Base-by-base conservation (phyloP, 2,113 vertebrate species). In the Rousettus leschenaultii region DNA sequence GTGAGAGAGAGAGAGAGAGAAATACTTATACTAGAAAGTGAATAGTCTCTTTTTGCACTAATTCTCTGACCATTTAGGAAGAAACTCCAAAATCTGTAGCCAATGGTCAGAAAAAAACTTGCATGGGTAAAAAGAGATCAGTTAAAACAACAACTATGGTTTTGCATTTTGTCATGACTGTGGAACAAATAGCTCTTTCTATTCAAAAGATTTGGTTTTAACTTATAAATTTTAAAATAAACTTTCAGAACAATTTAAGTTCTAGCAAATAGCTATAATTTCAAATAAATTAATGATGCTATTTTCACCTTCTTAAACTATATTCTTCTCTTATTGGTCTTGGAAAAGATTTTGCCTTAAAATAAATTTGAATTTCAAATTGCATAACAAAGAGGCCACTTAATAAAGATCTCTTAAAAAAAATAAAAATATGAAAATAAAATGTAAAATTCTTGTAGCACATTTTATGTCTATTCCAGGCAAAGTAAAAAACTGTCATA, bases 361-460 rank as follows among this genome's bases (percentile, higher is more conserved):
- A 95, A 28, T 48, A 87, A 19, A 26, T 51, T 55, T 92, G 35
- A 95, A 65, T 86, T 86, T 95, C 89, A 94, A 91, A 82, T 68
- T 38, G 21, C 33, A 94, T 43, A 43, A 86, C n/a, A 95, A 94
- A 90, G 43, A 12, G 53, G 10, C 1, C 19, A 87, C 38, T 83
- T 65, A 73, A 79, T 65, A 89, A 38, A 88, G 19, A 89, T 65
- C n/a, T 48, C 28, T 61, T 89, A 45, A 13, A 51, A 84, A 87
- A 89, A 83, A 68, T 30, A 26, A 57, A 92, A 57, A 59, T 59
- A 77, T 22, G 13, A 10, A 63, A 92, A 51, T 75, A 51, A 95
- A 91, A 77, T 43, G 74, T 85, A 16, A 48, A 94, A 92, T n/a
- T 91, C 8, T 86, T 92, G 2, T 38, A 92, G 55, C 33, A 94